Percentiles rank a stretch among this genome's conserved stretches.
Conservation (phyloP, 2,113 vertebrate species). For the Piprites chloris region DNA sequence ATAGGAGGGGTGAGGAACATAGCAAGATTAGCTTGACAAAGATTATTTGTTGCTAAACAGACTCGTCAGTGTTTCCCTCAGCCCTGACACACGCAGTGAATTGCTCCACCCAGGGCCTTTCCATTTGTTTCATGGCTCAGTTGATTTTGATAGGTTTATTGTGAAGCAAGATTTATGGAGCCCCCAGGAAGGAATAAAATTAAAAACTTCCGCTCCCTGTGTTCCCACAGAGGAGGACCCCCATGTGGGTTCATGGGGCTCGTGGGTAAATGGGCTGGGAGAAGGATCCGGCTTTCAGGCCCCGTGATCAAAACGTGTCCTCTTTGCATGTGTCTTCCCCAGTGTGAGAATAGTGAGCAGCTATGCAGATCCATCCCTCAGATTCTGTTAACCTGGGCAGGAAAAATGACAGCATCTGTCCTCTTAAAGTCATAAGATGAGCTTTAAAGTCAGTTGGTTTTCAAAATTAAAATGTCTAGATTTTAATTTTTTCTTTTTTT, state of each 20-base stretch:
- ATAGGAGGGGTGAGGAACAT: constrained; percentile 35
- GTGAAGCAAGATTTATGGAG: constrained; percentile 40
- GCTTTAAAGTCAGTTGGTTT: neutral
- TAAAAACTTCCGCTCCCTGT: constrained; percentile 12
- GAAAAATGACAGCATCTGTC: neutral
- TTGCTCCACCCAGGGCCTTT: constrained; percentile 23
- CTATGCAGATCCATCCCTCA: neutral
- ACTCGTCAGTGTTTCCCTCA: neutral
- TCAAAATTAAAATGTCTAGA: neutral
- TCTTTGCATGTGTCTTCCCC: neutral
- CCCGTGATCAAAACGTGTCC: rapidly evolving
- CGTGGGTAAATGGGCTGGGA: neutral
- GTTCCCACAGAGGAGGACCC: neutral
- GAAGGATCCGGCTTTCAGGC: neutral
- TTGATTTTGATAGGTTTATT: constrained; percentile 52
- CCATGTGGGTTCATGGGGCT: rapidly evolving
- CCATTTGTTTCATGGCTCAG: constrained; percentile 47
- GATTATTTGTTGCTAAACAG: constrained; percentile 49
- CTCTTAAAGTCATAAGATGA: neutral
- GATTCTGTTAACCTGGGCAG: neutral
- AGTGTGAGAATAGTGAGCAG: rapidly evolving
- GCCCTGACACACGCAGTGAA: neutral
- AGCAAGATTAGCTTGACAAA: constrained; percentile 27
- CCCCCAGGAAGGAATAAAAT: constrained; percentile 35
- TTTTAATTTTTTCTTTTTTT: neutral